A percentile compares a stretch with the other conserved stretches of the same genome.
These are phyloP conservation scores for Drosophila tripunctata DNA, from an alignment of 2,888 invertebrate species.

Conservation along the genomic window DNA sequence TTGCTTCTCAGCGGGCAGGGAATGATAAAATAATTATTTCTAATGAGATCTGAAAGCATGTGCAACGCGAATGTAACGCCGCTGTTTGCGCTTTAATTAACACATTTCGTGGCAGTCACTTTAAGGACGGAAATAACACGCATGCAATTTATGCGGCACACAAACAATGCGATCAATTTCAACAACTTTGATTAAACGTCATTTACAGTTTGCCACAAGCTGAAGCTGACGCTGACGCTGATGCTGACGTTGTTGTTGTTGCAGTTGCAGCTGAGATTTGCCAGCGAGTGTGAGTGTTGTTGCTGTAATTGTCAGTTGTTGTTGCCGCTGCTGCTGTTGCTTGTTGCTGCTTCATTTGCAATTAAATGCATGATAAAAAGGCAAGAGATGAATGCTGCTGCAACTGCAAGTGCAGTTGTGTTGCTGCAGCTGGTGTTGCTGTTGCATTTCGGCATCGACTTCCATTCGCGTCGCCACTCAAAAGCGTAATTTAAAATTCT, in stretches of 20 bases:
- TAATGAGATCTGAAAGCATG: slow-evolving; percentile 39
- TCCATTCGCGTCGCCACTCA: slow-evolving; percentile 67
- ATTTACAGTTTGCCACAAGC: slow-evolving; percentile 65
- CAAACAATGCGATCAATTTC: slow-evolving; percentile 77
- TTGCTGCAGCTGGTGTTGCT: slow-evolving; percentile 29
- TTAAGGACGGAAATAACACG: slow-evolving; percentile 65
- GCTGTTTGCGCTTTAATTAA: slow-evolving; percentile 58
- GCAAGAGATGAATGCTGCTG: slow-evolving; percentile 26
- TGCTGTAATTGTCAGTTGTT: slow-evolving; percentile 12
- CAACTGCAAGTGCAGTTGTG: slow-evolving; percentile 16
- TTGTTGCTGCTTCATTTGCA: slow-evolving; percentile 70
- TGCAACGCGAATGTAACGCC: slow-evolving; percentile 4
- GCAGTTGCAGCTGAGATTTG: slow-evolving; percentile 41
- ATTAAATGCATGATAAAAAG: slow-evolving; percentile 71
- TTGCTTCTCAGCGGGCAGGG: slow-evolving; percentile 32
- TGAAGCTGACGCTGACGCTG: background rate
- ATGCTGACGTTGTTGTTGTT: too few relatives aligned
- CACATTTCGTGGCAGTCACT: slow-evolving; percentile 56
- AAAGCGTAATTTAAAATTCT: slow-evolving; percentile 78
- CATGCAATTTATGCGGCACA: slow-evolving; percentile 61
- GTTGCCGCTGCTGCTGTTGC: slow-evolving; percentile 11
- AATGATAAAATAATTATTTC: slow-evolving; percentile 52
- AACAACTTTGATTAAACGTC: slow-evolving; percentile 79
- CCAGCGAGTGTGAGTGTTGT: slow-evolving; percentile 27
- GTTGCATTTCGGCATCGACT: slow-evolving; percentile 68